Conservation (phyloP, 2,888 invertebrate genomes). For the Drosophila affinis region DNA sequence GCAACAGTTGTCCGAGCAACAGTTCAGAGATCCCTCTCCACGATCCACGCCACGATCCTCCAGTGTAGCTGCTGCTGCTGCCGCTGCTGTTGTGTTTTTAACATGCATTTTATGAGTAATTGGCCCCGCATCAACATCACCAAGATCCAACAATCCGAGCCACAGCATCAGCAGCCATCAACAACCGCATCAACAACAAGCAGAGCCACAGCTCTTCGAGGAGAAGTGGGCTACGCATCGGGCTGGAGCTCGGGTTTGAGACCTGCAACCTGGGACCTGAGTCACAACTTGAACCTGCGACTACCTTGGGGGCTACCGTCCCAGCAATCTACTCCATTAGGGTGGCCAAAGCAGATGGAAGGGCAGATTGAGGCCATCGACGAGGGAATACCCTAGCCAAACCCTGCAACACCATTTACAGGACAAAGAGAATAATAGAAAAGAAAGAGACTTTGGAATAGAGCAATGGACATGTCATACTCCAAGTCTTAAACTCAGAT, state of each 20-base stretch:
- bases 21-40: constrained; percentile 11
- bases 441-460: background rate
- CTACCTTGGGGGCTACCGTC: constrained; percentile 70
- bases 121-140: constrained; percentile 73
- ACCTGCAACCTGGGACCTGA: constrained; percentile 47
- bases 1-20: constrained; percentile 72
- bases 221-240: constrained; percentile 40
- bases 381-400: constrained; percentile 20
- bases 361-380: constrained; percentile 12
- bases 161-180: constrained; percentile 17
- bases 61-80: constrained; percentile 24
- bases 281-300: constrained; percentile 56
- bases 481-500: background rate
- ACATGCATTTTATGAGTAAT: constrained; percentile 79
- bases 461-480: background rate
- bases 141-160: constrained; percentile 19
- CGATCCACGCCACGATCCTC: background rate
- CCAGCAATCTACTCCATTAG: constrained; percentile 64
- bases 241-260: background rate
- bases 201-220: constrained; percentile 22
- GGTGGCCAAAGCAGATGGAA: constrained; percentile 61
- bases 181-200: constrained; percentile 12
- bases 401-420: background rate
- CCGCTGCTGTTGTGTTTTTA: constrained; percentile 57
- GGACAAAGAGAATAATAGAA: background rate